phyloP scores from a whole-genome alignment of 2,888 invertebrate species.

The Argyresthia albistria region DNA sequence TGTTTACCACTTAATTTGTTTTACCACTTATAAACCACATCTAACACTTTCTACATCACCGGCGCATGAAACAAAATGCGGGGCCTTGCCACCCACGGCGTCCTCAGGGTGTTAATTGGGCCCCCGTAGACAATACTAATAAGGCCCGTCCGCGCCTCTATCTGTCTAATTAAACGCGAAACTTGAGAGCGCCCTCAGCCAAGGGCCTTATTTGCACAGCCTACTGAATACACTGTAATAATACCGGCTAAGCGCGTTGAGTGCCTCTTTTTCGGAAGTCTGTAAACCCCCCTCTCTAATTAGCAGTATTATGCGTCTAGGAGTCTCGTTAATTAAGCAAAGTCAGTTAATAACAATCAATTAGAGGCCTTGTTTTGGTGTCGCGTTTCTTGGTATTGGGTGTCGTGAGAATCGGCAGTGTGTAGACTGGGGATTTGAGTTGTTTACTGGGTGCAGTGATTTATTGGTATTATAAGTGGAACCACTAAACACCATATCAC shows the following conservation, averaged over 20 bases:
- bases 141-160: constrained; percentile 71
- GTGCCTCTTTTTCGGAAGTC: constrained; percentile 70
- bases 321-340: constrained; percentile 68
- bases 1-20: no score
- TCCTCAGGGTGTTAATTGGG: constrained; percentile 69
- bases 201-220: constrained; percentile 7
- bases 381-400: not conserved
- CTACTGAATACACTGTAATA: constrained; percentile 63
- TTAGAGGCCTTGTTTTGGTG: constrained; percentile 36
- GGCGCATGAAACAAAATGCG: no score
- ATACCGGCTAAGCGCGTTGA: constrained; percentile 71
- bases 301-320: constrained; percentile 69
- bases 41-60: no score
- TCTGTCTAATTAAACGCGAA: constrained; percentile 73
- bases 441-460: no score
- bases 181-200: constrained; percentile 60
- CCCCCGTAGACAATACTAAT: constrained; percentile 73
- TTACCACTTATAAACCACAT: no score
- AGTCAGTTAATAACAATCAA: constrained; percentile 65
- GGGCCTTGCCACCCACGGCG: constrained; percentile 48
- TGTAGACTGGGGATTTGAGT: no score
- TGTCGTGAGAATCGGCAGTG: no score
- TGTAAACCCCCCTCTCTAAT: constrained; percentile 66
- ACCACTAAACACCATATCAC: no score
- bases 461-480: no score